Conservation (phyloP, 2,113 vertebrate species). For the Geothlypis trichas region DNA sequence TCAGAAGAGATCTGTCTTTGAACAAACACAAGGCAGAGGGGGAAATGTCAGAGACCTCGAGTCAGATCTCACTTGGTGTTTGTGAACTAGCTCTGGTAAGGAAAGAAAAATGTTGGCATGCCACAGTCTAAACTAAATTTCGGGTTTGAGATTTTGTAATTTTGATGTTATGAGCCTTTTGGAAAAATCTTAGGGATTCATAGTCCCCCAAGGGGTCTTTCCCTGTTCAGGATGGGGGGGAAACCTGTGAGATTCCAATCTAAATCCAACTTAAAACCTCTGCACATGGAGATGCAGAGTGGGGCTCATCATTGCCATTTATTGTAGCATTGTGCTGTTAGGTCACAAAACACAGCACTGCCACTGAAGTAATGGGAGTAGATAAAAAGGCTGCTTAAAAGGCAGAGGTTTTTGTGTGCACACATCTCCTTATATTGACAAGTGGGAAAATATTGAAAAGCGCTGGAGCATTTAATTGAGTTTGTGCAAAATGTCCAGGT, state of each 20-base stretch:
- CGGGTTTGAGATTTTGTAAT: neutral
- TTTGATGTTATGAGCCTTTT: neutral
- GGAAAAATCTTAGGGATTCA: neutral
- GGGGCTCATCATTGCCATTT: neutral
- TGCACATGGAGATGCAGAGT: fast-evolving
- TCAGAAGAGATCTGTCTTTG: neutral
- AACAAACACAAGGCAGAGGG: neutral
- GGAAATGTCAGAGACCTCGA: neutral
- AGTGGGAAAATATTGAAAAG: conserved; percentile 36
- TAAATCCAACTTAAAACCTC: neutral
- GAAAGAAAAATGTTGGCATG: neutral
- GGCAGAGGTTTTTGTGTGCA: neutral
- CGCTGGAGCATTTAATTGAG: conserved; percentile 48
- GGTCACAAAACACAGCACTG: neutral
- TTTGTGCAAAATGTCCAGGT: conserved; percentile 19
- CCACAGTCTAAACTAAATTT: neutral
- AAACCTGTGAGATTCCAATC: neutral
- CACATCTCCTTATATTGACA: conserved; percentile 1
- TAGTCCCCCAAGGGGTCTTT: neutral
- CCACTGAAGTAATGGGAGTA: neutral
- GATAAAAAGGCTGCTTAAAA: conserved; percentile 10
- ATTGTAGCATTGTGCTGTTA: neutral
- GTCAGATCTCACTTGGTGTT: neutral
- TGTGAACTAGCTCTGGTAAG: neutral
- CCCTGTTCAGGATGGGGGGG: fast-evolving